phyloP scores from a whole-genome alignment of 1,140 invertebrate species.

The Lucilia cuprina region DNA sequence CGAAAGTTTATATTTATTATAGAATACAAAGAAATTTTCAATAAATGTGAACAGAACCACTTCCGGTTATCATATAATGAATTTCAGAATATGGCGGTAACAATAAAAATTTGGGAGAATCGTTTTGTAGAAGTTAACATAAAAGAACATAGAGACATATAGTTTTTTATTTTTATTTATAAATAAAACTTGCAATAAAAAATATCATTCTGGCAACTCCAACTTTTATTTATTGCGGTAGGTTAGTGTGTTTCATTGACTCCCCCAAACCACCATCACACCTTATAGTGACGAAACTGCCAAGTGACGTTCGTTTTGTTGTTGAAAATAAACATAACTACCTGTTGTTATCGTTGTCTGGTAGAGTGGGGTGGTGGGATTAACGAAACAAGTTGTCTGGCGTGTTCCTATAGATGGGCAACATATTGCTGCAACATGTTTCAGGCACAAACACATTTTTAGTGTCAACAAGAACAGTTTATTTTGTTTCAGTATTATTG shows the following conservation, averaged over 20 bases:
- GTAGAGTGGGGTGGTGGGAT: not conserved
- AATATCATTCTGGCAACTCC: not conserved
- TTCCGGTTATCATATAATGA: no score
- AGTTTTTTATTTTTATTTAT: no score
- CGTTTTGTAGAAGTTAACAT: no score
- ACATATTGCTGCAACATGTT: conserved; percentile 2
- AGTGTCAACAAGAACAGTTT: not conserved
- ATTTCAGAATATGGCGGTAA: no score
- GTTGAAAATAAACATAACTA: not conserved
- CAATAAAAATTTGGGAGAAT: no score
- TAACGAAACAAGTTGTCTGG: not conserved
- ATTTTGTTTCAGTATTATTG: not conserved
- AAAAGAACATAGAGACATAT: no score
- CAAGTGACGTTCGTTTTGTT: not conserved
- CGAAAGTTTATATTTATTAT: no score
- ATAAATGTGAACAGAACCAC: no score
- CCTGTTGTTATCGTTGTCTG: not conserved
- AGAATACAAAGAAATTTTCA: no score
- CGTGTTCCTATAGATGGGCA: not conserved
- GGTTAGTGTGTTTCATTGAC: not conserved
- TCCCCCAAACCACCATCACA: not conserved
- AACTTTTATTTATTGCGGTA: not conserved
- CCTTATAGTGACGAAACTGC: not conserved
- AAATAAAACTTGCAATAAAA: no score
- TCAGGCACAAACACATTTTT: not conserved